phyloP scores from a whole-genome alignment of 2,888 invertebrate genomes.

The Drepanosiphum platanoidis region DNA sequence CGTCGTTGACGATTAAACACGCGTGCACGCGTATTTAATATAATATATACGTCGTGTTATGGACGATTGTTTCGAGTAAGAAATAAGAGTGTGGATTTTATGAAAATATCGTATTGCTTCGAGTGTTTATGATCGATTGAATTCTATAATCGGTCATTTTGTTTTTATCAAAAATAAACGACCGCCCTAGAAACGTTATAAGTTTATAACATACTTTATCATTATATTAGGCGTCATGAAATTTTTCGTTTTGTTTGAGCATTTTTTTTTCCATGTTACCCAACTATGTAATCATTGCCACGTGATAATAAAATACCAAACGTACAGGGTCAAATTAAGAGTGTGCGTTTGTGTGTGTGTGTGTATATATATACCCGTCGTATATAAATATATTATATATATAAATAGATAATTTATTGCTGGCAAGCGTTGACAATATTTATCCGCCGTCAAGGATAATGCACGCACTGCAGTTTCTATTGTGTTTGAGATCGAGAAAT shows the following conservation, averaged over 20 bases:
- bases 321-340: slow-evolving; percentile 1
- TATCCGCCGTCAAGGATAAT: slow-evolving; percentile 34
- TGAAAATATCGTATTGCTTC: background rate
- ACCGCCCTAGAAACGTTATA: too few relatives aligned
- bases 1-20: background rate
- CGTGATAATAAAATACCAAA: slow-evolving; percentile 2
- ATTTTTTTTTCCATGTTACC: background rate
- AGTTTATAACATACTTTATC: too few relatives aligned
- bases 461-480: slow-evolving; percentile 21
- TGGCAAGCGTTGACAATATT: slow-evolving; percentile 28
- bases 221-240: background rate
- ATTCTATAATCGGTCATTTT: slow-evolving; percentile 1
- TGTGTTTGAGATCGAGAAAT: background rate
- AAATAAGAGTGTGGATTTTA: background rate
- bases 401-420: slow-evolving; percentile 9
- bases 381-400: background rate
- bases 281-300: slow-evolving; percentile 1
- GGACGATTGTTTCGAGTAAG: slow-evolving; percentile 22
- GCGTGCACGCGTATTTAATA: too few relatives aligned
- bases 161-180: background rate
- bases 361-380: background rate
- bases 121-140: background rate
- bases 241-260: slow-evolving; percentile 1
- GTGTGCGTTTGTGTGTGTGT: background rate
- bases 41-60: too few relatives aligned